Evolutionary conservation across 2,797 vertebrate genomes (phyloP).

Genomic region (Eospalax fontanierii): DNA sequence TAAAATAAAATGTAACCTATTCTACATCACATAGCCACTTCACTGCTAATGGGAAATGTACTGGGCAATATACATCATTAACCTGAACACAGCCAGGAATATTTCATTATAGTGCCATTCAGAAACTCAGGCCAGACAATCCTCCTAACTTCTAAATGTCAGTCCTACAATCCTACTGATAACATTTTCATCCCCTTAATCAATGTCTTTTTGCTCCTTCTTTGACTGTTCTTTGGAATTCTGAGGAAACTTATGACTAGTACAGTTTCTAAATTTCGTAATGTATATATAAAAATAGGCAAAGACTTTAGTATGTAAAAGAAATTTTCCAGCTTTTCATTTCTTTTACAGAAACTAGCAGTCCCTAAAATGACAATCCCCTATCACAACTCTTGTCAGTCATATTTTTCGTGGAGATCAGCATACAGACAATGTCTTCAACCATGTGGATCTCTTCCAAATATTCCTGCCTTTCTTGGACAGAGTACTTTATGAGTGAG

Average conservation of each 20-base stretch:
- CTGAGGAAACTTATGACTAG: constrained; percentile 55
- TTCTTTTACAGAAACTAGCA: constrained; percentile 24
- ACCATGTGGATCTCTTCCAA: not conserved
- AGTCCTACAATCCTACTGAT: constrained; percentile 59
- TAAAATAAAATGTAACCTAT: constrained; percentile 51
- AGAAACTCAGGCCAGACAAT: constrained; percentile 62
- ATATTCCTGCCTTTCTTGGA: not conserved
- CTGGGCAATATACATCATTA: constrained; percentile 47
- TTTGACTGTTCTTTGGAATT: not conserved
- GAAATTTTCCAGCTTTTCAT: constrained; percentile 3
- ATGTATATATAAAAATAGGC: not conserved
- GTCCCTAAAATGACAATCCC: not conserved
- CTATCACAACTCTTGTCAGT: not conserved
- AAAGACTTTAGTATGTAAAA: constrained; percentile 31
- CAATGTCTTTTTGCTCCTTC: not conserved
- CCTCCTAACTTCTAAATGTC: constrained; percentile 73
- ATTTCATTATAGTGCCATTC: not conserved
- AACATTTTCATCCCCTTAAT: constrained; percentile 43
- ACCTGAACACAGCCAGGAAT: constrained; percentile 26
- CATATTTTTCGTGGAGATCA: not conserved
- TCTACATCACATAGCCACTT: constrained; percentile 8
- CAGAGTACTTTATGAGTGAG: not conserved
- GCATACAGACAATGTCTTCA: not conserved
- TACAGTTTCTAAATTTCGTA: not conserved
- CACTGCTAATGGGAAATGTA: not conserved